Percentiles rank a stretch among this genome's conserved stretches.
Evolutionary conservation across 2,113 vertebrate species (phyloP).

Genomic region (Sander lucioperca): DNA sequence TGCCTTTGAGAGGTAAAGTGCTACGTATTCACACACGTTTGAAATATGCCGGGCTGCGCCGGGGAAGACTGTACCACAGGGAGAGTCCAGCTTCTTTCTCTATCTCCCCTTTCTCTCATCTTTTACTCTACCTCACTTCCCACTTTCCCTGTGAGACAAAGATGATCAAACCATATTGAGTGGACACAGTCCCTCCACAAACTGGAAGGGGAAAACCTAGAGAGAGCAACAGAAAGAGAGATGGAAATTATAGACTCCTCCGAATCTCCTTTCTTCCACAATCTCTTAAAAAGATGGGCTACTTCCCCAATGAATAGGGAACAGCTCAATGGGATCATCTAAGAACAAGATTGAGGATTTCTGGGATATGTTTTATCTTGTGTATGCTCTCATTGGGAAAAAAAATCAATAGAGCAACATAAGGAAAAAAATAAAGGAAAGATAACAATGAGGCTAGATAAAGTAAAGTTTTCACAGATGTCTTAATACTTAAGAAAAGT

Average conservation of each 20-base stretch:
- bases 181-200: conserved; percentile 75
- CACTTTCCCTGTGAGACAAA: conserved; percentile 68
- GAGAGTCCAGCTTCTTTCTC: conserved; percentile 62
- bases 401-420: conserved; percentile 74
- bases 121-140: conserved; percentile 58
- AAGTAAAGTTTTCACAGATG: conserved; percentile 73
- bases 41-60: conserved; percentile 56
- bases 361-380: conserved; percentile 75
- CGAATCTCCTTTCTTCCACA: conserved; percentile 69
- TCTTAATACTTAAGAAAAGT: conserved; percentile 64
- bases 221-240: conserved; percentile 63
- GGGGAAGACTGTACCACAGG: conserved; percentile 59
- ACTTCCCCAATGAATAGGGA: conserved; percentile 70
- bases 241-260: conserved; percentile 67
- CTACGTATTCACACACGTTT: conserved; percentile 71
- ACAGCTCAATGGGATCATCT: conserved; percentile 71
- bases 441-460: conserved; percentile 70
- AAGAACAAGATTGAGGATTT: conserved; percentile 67
- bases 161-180: conserved; percentile 76
- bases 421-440: conserved; percentile 61
- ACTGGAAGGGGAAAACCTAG: conserved; percentile 63
- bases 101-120: conserved; percentile 57
- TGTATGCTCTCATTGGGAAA: conserved; percentile 70
- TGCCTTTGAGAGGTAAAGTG: conserved; percentile 74
- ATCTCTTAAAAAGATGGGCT: conserved; percentile 71